phyloP scores from a whole-genome alignment of 2,113 vertebrate species.

The Peromyscus californicus region DNA sequence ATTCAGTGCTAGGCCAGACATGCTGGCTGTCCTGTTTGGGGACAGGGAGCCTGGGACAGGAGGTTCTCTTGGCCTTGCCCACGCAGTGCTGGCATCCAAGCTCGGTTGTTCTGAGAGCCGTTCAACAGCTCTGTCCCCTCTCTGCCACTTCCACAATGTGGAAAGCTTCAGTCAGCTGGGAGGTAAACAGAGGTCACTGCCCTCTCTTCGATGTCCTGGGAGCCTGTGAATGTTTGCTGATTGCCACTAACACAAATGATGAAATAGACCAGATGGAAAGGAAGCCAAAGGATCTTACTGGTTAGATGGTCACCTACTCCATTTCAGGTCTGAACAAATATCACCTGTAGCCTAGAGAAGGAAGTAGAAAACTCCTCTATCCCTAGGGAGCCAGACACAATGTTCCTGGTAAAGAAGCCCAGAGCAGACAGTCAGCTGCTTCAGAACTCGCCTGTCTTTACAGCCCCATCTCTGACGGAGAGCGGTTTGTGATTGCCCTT shows the following conservation, averaged over 20 bases:
- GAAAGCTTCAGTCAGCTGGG: slow-evolving; percentile 55
- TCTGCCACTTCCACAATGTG: slow-evolving; percentile 70
- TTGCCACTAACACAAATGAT: slow-evolving; percentile 39
- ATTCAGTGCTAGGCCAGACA: neutral
- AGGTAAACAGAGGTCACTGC: slow-evolving; percentile 44
- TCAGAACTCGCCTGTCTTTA: neutral
- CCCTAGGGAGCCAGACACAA: neutral
- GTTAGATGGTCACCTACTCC: neutral
- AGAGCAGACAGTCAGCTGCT: neutral
- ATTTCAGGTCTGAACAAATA: neutral
- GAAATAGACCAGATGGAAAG: slow-evolving; percentile 49
- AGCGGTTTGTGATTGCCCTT: neutral
- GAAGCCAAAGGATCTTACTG: neutral
- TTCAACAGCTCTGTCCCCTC: neutral
- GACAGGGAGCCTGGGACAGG: neutral
- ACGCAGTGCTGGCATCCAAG: neutral
- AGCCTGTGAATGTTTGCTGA: slow-evolving; percentile 57
- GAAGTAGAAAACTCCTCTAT: neutral
- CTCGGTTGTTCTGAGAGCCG: neutral
- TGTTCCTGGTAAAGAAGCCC: neutral
- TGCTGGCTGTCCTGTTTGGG: neutral
- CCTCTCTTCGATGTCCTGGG: slow-evolving; percentile 70
- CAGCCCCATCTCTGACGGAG: neutral
- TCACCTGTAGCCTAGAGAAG: slow-evolving; percentile 2
- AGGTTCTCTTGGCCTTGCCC: neutral